A percentile compares a stretch with the other conserved stretches of the same genome.
Evolutionary conservation across 2,113 vertebrate genomes (phyloP).

Genomic region (Oreamnos americanus): DNA sequence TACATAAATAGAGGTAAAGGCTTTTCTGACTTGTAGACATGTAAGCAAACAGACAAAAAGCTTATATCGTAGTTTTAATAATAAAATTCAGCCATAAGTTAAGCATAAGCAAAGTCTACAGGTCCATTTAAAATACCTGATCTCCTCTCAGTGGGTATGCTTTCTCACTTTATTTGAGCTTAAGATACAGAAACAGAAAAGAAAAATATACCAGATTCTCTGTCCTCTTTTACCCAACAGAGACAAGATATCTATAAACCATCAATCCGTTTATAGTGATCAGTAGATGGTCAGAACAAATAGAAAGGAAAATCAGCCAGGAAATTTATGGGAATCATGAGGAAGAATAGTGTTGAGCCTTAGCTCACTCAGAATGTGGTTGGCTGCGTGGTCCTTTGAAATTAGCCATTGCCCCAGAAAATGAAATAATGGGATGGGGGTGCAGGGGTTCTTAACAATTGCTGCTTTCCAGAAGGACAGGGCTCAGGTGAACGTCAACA

Average conservation of each 20-base stretch:
- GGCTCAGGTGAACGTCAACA: not conserved
- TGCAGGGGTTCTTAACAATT: not conserved
- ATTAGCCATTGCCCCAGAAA: not conserved
- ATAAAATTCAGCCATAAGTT: not conserved
- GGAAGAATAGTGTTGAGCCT: too few species aligned
- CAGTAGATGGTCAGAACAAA: not conserved
- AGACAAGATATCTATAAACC: not conserved
- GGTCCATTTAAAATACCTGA: not conserved
- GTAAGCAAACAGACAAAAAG: not conserved
- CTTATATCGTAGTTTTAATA: not conserved
- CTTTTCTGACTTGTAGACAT: not conserved
- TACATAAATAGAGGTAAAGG: not conserved
- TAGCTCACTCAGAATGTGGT: not conserved
- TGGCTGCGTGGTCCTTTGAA: fast-evolving
- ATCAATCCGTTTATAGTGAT: not conserved
- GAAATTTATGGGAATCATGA: too few species aligned
- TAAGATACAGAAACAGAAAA: not conserved
- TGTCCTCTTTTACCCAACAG: not conserved
- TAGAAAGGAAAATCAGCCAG: not conserved
- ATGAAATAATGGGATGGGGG: not conserved
- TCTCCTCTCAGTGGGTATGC: not conserved
- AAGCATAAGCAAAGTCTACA: not conserved
- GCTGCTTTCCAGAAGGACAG: not conserved
- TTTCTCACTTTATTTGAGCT: not conserved
- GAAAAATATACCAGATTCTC: not conserved